phyloP scores from a whole-genome alignment of 2,113 vertebrate species.

The Bufo bufo region DNA sequence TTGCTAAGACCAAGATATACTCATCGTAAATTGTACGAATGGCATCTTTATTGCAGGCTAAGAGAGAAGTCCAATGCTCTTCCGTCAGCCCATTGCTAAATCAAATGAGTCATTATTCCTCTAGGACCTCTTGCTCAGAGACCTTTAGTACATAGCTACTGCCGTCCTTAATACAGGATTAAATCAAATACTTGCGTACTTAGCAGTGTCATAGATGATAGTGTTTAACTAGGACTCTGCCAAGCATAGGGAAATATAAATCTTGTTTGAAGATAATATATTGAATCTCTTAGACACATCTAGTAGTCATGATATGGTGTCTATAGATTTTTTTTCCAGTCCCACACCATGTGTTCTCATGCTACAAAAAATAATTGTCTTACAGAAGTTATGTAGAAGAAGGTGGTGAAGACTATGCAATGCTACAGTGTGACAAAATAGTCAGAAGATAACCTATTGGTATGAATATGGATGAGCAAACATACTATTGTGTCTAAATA shows the following conservation, averaged over 20 bases:
- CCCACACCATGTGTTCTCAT: background rate
- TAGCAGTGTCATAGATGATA: conserved; percentile 3
- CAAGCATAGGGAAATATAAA: background rate
- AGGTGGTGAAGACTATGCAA: background rate
- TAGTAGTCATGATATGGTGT: background rate
- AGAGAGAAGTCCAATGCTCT: background rate
- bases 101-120: conserved; percentile 37
- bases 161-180: conserved; percentile 14
- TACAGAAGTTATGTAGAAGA: background rate
- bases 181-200: conserved; percentile 9
- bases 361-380: background rate
- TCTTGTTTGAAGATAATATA: background rate
- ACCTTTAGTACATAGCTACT: conserved; percentile 22
- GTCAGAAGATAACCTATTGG: background rate
- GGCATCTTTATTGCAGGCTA: conserved; percentile 34
- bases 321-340: background rate
- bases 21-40: conserved; percentile 24
- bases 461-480: background rate
- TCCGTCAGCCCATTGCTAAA: conserved; percentile 35
- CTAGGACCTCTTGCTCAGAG: background rate
- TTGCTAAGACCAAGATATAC: conserved; percentile 4
- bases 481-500: background rate
- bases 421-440: too few relatives aligned
- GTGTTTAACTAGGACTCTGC: background rate
- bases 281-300: background rate